Base-by-base conservation (phyloP, 2,113 vertebrate species). In the Tricholaema leucomelas region DNA sequence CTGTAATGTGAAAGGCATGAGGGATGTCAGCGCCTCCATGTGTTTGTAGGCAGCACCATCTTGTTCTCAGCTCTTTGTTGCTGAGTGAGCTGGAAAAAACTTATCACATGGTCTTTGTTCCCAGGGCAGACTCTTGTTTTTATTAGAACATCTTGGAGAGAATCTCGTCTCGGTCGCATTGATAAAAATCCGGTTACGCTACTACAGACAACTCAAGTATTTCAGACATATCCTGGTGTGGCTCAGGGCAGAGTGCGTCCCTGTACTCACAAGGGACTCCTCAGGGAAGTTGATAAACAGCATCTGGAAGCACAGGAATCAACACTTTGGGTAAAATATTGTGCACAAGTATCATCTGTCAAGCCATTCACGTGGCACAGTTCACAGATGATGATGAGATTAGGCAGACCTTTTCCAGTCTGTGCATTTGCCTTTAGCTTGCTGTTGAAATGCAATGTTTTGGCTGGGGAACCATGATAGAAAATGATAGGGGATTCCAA, bases 101-200 rank as follows among this genome's bases (percentile, higher is more conserved):
- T 33, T 50, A n/a, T 69, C 71, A 83, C 6, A 44, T 48, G 76
- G 18, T 90, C 58, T 74, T 79, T 67, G 90, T 86, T 95, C 94
- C 82, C 91, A 92, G 80, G 82, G 88, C 56, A 85, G 92, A 7
- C 27, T 78, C 76, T 60, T 80, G 85, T 81, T 96, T 94, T 94
- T 85, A 91, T 94, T 54, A 90, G 94, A 87, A 94, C 90, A 90
- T 84, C 91, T 91, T 36, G 93, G 76, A 67, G 80, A 38, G 79
- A 71, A 74, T 92, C 82, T 93, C 2, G 0, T 82, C 81, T 89
- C 8, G 6, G 69, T 67, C 19, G 9, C 93, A 65, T 52, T 54
- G 90, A 93, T 86, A 88, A 94, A 90, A 91, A 94, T 83, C 90
- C 14, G 33, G 90, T 94, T 94, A 65, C 92, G 76, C 91, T 83